A percentile compares a stretch with the other conserved stretches of the same genome.
phyloP scores from a whole-genome alignment of 2,797 vertebrate species.

The Sarcoramphus papa region DNA sequence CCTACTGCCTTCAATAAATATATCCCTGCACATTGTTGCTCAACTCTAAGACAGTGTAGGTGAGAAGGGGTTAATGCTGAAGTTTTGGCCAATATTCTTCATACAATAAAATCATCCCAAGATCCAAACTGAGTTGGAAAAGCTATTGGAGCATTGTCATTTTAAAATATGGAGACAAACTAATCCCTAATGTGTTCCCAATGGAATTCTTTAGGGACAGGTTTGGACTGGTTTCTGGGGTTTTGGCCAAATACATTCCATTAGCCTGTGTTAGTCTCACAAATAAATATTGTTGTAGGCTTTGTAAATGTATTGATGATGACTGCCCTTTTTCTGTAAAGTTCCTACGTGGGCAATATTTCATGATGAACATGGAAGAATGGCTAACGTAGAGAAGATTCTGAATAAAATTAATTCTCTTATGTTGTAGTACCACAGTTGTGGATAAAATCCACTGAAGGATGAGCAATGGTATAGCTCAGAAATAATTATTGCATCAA shows the following conservation, averaged over 20 bases:
- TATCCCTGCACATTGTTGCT: neutral
- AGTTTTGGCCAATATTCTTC: neutral
- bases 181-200: neutral
- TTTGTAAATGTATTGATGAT: neutral
- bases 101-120: neutral
- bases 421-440: neutral
- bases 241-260: neutral
- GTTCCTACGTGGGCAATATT: neutral
- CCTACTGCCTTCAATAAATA: neutral
- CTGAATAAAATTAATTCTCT: neutral
- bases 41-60: neutral
- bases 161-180: neutral
- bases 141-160: neutral
- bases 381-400: neutral
- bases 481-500: neutral
- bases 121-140: neutral
- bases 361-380: neutral
- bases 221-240: neutral
- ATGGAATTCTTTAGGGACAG: neutral
- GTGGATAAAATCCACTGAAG: neutral
- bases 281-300: neutral
- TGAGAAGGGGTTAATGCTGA: neutral
- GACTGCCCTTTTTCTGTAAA: neutral
- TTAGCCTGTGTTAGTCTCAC: neutral
- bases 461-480: neutral